Conservation (phyloP, 2,797 vertebrate species). For the Falco rusticolus region DNA sequence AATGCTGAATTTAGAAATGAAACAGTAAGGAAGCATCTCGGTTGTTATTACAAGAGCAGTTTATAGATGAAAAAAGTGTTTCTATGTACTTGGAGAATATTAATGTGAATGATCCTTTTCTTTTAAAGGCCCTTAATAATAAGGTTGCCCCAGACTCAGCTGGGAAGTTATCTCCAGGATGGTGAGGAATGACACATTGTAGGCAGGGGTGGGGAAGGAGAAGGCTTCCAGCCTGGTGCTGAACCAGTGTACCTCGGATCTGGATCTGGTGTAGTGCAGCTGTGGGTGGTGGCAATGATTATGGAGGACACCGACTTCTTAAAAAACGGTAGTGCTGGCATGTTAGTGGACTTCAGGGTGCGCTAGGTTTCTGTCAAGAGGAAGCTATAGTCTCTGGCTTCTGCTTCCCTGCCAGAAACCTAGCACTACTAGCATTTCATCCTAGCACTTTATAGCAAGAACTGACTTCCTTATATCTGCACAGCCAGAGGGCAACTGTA, state of each 20-base stretch:
- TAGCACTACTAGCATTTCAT: not conserved
- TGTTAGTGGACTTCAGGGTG: not conserved
- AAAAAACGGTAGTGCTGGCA: not conserved
- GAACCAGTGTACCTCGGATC: fast-evolving
- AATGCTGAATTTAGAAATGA: not conserved
- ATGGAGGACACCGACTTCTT: not conserved
- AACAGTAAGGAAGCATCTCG: not conserved
- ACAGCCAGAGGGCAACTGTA: not conserved
- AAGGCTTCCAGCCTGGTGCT: not conserved
- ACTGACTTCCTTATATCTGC: not conserved
- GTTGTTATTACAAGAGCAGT: not conserved
- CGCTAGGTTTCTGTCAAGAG: not conserved
- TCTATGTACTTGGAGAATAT: not conserved
- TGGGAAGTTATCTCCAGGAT: not conserved
- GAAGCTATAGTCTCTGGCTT: not conserved
- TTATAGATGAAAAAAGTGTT: not conserved
- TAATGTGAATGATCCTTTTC: not conserved
- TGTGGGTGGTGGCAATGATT: not conserved
- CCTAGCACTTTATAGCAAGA: not conserved
- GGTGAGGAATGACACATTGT: not conserved
- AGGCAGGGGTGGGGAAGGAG: not conserved
- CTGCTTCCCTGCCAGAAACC: not conserved
- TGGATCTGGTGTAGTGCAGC: not conserved
- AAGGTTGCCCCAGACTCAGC: not conserved
- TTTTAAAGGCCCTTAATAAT: not conserved